Evolutionary conservation across 1,140 invertebrate genomes (phyloP), one percentile per base, ranked within the genome.

Genomic region (Odontomachus brunneus): DNA sequence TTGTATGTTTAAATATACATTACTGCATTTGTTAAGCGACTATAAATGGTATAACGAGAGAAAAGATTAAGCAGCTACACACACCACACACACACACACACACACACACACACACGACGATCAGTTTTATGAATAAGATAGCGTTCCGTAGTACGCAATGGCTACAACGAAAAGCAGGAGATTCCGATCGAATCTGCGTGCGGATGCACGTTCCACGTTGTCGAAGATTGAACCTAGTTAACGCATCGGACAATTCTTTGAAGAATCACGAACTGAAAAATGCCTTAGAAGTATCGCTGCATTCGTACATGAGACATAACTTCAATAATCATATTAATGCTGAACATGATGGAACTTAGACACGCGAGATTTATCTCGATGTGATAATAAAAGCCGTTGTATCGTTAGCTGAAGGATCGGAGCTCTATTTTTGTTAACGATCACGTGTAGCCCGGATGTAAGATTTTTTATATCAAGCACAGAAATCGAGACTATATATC

Each of bases 371-470:
- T 73, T 82, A 76, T 80, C 76, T 87, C 83, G 71, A 72, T 76
- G 63, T 88, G 86, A 84, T 86, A 84, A 86, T 84, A 84, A 84
- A 55, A 73, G 55, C 84, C 63, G 67, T 86, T 87, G 67, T 82
- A 82, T 55, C 73, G 65, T 55, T 86, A 82, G 51, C 72, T 60
- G 57, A 88, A 85, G 29, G 69, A 69, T 63, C 53, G 81, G 74
- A 82, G 59, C 72, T 85, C 83, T 88, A 86, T 88, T 88, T 86
- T 88, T 86, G 74, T 86, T 88, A 88, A 88, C n/a, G 53, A 65
- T 22, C 59, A 75, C 59, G 24, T 73, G 53, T 81, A 85, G 67
- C 63, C 71, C 69, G 71, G 55, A 86, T 57, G 62, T 84, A 84
- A 76, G 69, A 62, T 75, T 88, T 71, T 83, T 86, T 84, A 84